Conservation (phyloP, 2,113 vertebrate genomes). For the Urocynchramus pylzowi region DNA sequence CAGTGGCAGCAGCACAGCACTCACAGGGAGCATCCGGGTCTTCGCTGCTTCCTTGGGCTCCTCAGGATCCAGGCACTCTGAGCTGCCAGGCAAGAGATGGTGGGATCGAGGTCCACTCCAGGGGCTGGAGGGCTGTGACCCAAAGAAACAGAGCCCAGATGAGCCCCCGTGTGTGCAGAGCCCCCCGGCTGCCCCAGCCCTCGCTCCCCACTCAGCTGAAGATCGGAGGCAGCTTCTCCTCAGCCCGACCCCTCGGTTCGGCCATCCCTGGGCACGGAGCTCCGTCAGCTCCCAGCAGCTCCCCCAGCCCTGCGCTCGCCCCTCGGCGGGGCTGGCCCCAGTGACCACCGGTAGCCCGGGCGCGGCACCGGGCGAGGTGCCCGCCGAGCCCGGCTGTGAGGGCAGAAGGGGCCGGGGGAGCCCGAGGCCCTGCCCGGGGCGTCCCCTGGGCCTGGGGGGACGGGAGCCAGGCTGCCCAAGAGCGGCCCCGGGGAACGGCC, state of each 20-base stretch:
- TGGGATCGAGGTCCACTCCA: too few relatives aligned
- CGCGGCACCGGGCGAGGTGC: rapidly evolving
- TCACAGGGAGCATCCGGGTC: rapidly evolving
- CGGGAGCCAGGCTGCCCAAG: background rate
- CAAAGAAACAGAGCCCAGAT: too few relatives aligned
- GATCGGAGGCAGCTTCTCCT: background rate
- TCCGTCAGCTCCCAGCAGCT: background rate
- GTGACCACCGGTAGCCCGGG: background rate
- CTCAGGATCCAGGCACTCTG: too few relatives aligned
- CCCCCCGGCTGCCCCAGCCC: background rate
- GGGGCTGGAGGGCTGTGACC: background rate
- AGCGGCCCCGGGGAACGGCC: background rate
- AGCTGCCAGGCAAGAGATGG: too few relatives aligned
- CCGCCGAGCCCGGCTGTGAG: background rate
- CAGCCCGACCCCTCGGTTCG: background rate
- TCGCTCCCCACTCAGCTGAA: background rate
- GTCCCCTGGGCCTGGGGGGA: too few relatives aligned
- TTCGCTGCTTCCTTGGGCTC: background rate
- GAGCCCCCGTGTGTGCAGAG: background rate
- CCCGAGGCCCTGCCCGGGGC: background rate
- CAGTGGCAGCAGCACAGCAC: background rate
- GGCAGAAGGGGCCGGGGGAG: background rate
- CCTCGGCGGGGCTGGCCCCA: background rate
- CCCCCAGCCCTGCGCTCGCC: too few relatives aligned
- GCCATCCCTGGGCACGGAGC: background rate